Base-by-base conservation (phyloP, 2,888 invertebrate genomes). In the Diaphora mendica region DNA sequence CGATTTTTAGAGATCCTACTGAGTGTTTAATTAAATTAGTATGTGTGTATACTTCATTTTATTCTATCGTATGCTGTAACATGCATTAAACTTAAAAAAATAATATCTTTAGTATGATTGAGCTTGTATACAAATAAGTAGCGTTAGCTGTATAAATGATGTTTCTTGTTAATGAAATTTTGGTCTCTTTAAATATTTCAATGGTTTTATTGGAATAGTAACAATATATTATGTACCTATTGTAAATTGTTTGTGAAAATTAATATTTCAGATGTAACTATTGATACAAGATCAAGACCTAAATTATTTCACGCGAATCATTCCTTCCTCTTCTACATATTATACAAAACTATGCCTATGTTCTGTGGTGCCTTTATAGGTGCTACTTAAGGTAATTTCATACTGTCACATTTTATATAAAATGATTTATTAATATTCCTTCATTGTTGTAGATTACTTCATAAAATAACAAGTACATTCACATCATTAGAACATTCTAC, bases 281-380 rank as follows among this genome's bases (percentile, higher is more conserved):
- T 64, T 64, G 17, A 8, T 8, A 0, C 13, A 35, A 64, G 20
- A 33, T 17, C 64, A 64, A 35, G 20, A 64, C 33, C 23, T 20
- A 7, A 33, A 8, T 7, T 68, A 13, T 77, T 77, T n/a, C 13
- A 55, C 17, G 71, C 67, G 1, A 65, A 71, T 42, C 66, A 48
- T 20, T 48, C 64, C 35, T 73, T 64, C 39, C n/a, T 73, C 17
- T 77, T 73, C 44, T 48, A 26, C 30, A 55, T 76, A 26, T 1
- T 64, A 35, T 44, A 15, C 42, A 15, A 42, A 42, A 55, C 33
- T 11, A 59, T 15, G 15, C n/a, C 65, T 44, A 23, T 69, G 33
- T 75, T 75, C 26, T 33, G 48, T 51, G 71, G 76, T 8, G 44
- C 23, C 33, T 77, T 71, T 48, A 35, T 65, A 55, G 73, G 66